Conservation (phyloP, 2,797 vertebrate species). For the Lerista edwardsae region DNA sequence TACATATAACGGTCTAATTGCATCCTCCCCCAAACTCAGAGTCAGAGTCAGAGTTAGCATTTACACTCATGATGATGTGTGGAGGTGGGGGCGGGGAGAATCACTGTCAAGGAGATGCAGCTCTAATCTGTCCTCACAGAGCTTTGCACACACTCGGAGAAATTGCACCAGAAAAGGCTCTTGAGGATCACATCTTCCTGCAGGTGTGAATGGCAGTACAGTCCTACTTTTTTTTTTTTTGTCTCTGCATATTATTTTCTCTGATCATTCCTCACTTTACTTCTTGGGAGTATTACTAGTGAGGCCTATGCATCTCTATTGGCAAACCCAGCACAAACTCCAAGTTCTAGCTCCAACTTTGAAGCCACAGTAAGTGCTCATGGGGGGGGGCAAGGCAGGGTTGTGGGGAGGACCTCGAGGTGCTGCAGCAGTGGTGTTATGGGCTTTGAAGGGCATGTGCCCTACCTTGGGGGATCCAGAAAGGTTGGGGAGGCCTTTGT, state of each 20-base stretch:
- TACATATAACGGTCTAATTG: slow-evolving; percentile 65
- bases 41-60: slow-evolving; percentile 63
- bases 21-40: slow-evolving; percentile 46
- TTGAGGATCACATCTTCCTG: slow-evolving; percentile 19
- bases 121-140: slow-evolving; percentile 43
- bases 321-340: too few relatives aligned
- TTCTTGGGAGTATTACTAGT: neutral
- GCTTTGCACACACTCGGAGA: slow-evolving; percentile 47
- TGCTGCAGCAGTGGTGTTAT: too few relatives aligned
- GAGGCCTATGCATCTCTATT: neutral
- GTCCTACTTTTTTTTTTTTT: neutral
- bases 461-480: too few relatives aligned
- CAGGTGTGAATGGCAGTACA: neutral
- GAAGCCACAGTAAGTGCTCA: too few relatives aligned
- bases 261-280: neutral
- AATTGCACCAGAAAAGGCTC: slow-evolving; percentile 56
- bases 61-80: slow-evolving; percentile 47
- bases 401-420: too few relatives aligned
- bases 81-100: slow-evolving; percentile 10
- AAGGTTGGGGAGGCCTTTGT: too few relatives aligned
- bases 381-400: too few relatives aligned
- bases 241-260: neutral
- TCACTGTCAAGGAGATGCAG: slow-evolving; percentile 55
- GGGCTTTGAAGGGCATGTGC: too few relatives aligned
- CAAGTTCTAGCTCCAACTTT: too few relatives aligned